phyloP scores from a whole-genome alignment of 1,140 invertebrate species.

The Choristoneura fumiferana region DNA sequence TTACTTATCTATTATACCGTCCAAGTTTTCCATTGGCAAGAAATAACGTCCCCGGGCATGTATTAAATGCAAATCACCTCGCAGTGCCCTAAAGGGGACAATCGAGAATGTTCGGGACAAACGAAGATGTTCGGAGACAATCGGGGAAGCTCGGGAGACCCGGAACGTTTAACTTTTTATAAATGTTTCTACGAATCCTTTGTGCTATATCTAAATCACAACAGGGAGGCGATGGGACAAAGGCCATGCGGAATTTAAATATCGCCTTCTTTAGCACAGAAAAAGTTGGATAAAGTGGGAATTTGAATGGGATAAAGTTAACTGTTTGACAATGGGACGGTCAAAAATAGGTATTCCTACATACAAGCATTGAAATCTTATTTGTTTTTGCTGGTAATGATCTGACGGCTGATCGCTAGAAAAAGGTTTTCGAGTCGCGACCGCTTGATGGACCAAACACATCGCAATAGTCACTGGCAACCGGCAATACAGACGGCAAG shows the following conservation, averaged over 20 bases:
- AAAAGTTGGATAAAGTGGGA: slow-evolving; percentile 19
- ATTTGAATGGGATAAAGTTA: slow-evolving; percentile 7
- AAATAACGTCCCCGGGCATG: slow-evolving; percentile 7
- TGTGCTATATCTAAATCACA: slow-evolving; percentile 53
- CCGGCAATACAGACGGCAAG: background rate
- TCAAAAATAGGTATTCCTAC: background rate
- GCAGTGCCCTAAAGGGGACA: slow-evolving; percentile 11
- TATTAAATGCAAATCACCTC: slow-evolving; percentile 17
- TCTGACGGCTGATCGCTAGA: too few species aligned
- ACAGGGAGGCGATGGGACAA: slow-evolving; percentile 47
- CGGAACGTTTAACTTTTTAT: slow-evolving; percentile 59
- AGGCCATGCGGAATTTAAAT: slow-evolving; percentile 57
- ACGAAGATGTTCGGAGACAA: background rate
- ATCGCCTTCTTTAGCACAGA: slow-evolving; percentile 32
- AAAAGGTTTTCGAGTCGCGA: too few species aligned
- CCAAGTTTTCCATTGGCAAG: background rate
- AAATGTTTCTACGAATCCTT: slow-evolving; percentile 57
- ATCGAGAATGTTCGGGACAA: background rate
- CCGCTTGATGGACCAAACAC: too few species aligned
- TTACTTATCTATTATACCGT: slow-evolving; percentile 14
- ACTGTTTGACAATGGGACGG: background rate
- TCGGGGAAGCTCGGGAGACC: slow-evolving; percentile 22
- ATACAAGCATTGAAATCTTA: background rate
- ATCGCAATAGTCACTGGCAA: background rate
- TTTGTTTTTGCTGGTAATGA: background rate